These are phyloP conservation scores for Lordiphosa clarofinis DNA, from an alignment of 1,140 invertebrate species.

Conservation along the genomic window DNA sequence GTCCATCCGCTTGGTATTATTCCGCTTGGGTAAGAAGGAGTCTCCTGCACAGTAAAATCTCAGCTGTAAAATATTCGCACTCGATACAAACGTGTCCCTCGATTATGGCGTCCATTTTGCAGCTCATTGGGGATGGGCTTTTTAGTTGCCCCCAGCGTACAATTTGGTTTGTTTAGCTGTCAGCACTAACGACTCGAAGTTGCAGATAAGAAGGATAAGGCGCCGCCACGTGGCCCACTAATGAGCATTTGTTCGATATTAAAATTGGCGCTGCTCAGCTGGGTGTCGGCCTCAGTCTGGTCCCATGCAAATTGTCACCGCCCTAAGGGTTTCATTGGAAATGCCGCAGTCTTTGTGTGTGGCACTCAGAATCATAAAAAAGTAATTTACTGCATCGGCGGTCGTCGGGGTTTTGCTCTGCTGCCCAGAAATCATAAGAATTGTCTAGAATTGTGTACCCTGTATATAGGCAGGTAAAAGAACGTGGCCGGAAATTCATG, in stretches of 20 bases:
- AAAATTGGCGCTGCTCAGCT: conserved; percentile 5
- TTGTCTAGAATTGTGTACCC: background rate
- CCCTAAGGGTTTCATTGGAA: conserved; percentile 14
- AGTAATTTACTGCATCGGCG: conserved; percentile 35
- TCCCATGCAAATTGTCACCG: conserved; percentile 33
- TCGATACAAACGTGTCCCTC: conserved; percentile 20
- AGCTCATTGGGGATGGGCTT: conserved; percentile 10
- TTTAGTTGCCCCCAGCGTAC: conserved; percentile 31
- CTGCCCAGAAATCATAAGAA: conserved; percentile 9
- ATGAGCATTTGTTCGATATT: conserved; percentile 45
- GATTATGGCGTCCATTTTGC: conserved; percentile 23
- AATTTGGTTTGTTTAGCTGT: conserved; percentile 43
- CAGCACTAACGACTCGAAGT: conserved; percentile 22
- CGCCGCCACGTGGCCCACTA: conserved; percentile 47
- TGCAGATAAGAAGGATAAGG: conserved; percentile 30
- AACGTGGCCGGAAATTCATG: conserved; percentile 38
- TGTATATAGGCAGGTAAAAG: conserved; percentile 18
- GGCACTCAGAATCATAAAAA: conserved; percentile 43
- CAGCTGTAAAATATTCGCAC: conserved; percentile 9
- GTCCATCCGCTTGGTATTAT: conserved; percentile 21
- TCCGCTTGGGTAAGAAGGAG: background rate
- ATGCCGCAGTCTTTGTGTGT: conserved; percentile 14
- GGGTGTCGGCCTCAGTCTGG: conserved; percentile 2
- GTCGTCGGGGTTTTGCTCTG: background rate
- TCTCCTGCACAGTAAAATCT: background rate